These are phyloP conservation scores for Amphiura filiformis DNA, from an alignment of 35 echinoderm and acorn worm genomes.

Conservation along the genomic window DNA sequence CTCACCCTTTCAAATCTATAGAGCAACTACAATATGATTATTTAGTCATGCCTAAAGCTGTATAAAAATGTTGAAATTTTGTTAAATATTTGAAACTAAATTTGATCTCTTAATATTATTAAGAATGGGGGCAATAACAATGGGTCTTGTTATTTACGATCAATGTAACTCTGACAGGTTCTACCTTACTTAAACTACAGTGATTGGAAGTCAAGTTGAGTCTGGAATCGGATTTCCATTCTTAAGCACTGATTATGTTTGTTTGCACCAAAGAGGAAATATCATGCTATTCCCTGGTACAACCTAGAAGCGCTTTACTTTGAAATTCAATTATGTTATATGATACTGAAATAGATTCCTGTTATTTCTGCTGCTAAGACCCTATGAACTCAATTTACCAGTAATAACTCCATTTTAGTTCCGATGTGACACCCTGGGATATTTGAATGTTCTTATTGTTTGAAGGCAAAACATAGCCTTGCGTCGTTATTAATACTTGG, in stretches of 20 bases:
- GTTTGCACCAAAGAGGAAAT: background rate
- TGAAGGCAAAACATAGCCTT: background rate
- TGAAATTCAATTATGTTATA: background rate
- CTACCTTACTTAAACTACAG: background rate
- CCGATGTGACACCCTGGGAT: background rate
- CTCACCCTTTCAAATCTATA: too few relatives aligned
- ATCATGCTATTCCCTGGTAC: background rate
- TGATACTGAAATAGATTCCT: background rate
- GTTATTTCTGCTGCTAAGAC: background rate
- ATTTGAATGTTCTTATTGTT: background rate
- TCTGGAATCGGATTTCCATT: background rate
- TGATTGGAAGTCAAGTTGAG: background rate
- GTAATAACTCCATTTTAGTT: background rate
- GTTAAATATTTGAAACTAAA: too few relatives aligned
- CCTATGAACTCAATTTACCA: slow-evolving; percentile 12
- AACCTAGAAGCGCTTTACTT: background rate
- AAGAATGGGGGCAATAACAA: background rate
- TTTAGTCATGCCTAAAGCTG: too few relatives aligned
- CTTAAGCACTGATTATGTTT: slow-evolving; percentile 14
- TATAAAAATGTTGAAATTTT: too few relatives aligned
- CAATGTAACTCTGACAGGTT: background rate
- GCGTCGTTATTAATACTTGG: background rate
- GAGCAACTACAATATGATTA: too few relatives aligned
- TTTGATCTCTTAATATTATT: too few relatives aligned
- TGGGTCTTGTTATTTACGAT: background rate